Evolutionary conservation across 2,888 invertebrate genomes (phyloP).

Genomic region (Lochmaea crataegi): DNA sequence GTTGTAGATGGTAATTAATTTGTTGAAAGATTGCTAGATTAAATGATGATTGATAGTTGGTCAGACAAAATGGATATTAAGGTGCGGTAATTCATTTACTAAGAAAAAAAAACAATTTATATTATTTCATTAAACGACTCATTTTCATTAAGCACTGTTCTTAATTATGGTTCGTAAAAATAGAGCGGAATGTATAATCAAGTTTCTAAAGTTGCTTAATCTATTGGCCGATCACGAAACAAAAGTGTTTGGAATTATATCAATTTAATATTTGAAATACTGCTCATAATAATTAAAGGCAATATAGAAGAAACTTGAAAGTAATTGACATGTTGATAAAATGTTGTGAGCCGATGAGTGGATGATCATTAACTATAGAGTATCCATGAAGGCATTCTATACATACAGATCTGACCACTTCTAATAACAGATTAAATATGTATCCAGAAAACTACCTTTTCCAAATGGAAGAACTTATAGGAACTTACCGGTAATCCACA

Average conservation of each 20-base stretch:
- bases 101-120: conserved; percentile 16
- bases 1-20: conserved; percentile 31
- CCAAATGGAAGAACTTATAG: too few species aligned
- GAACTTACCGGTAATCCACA: too few species aligned
- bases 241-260: background rate
- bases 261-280: background rate
- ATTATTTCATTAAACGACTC: conserved; percentile 22
- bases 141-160: conserved; percentile 14
- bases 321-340: too few species aligned
- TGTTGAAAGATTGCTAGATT: conserved; percentile 26
- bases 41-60: conserved; percentile 27
- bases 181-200: background rate
- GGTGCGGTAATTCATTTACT: conserved; percentile 26
- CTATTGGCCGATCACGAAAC: conserved; percentile 5
- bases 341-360: too few species aligned
- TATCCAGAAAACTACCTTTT: too few species aligned
- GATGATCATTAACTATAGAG: too few species aligned
- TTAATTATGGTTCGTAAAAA: conserved; percentile 24
- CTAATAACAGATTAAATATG: too few species aligned
- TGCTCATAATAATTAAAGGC: too few species aligned
- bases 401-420: too few species aligned
- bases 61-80: conserved; percentile 25
- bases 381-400: too few species aligned
- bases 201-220: background rate
- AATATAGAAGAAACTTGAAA: too few species aligned